A percentile compares a stretch with the other conserved stretches of the same genome.
These are phyloP conservation scores for Alouatta palliata DNA, from an alignment of 2,113 vertebrate genomes.

Conservation along the genomic window DNA sequence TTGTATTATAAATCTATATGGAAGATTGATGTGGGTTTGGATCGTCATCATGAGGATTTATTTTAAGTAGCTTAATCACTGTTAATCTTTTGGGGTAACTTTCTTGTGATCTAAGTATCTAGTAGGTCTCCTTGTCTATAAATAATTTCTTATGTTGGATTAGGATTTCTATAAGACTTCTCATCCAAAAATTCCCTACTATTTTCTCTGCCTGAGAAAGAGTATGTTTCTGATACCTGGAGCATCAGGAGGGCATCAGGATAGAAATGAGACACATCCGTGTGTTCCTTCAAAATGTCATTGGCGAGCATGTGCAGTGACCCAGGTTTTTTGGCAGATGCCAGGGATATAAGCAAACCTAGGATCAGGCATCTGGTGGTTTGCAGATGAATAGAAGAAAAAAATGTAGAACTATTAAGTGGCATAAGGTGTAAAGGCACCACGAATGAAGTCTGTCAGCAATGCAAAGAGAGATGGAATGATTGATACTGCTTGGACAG, in stretches of 20 bases:
- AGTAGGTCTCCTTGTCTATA: background rate
- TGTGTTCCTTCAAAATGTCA: background rate
- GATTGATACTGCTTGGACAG: background rate
- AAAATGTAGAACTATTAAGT: background rate
- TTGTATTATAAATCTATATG: background rate
- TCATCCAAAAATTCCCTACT: background rate
- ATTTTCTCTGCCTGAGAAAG: background rate
- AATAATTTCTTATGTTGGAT: background rate
- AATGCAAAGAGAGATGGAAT: background rate
- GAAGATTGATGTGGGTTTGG: background rate
- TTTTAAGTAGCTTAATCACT: background rate
- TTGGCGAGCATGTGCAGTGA: background rate
- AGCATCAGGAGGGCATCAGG: background rate
- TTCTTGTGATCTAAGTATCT: background rate
- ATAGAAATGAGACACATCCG: background rate
- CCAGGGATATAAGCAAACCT: background rate
- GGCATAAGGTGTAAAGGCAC: background rate
- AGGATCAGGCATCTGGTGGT: background rate
- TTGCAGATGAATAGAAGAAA: background rate
- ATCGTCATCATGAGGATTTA: background rate
- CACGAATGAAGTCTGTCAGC: background rate
- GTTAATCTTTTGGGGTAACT: background rate
- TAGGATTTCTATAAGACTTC: background rate
- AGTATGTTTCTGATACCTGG: background rate
- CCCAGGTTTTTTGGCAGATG: conserved; percentile 22